Base-by-base conservation (phyloP, 1,140 invertebrate species). In the Holcopasites calliopsidis region DNA sequence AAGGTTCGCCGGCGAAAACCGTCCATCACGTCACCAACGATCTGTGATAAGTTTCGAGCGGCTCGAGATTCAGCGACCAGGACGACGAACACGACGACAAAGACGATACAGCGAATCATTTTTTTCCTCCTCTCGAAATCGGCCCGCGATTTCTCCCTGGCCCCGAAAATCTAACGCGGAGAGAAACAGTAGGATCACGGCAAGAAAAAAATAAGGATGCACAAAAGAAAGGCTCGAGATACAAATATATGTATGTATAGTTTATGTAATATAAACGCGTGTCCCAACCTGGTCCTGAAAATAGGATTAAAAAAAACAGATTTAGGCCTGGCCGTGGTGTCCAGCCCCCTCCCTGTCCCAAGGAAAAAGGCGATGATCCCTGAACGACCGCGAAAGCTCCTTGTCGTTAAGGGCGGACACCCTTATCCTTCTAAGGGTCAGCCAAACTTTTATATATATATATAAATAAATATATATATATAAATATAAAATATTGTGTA, bases 241-340 rank as follows among this genome's bases (percentile, higher is more conserved):
- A 6, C 44, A n/a, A 47, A n/a, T 42, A 61, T 61, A n/a, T n/a
- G n/a, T n/a, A n/a, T n/a, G n/a, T n/a, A n/a, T n/a, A n/a, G n/a
- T 35, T 33, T 52, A 71, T 89, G 86, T 89, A 88, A 87, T 89
- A 88, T 87, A 89, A 81, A 66, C 75, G 75, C 76, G 74, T 73
- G 64, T 74, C 79, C 72, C 52, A 80, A 57, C 42, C 71, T 82
- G 72, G 40, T 60, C 70, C 50, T 71, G 38, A n/a, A n/a, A 47
- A 18, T 47, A n/a, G n/a, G n/a, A n/a, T n/a, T n/a, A n/a, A 71
- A 33, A 0, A 6, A 26, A 11, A 57, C 16, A 7, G 0, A 54
- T 60, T 49, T 18, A 54, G 50, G 5, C 23, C 49, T 42, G 69
- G n/a, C 42, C n/a, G 58, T n/a, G 54, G 55, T 47, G 68, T 47